A percentile compares a stretch with the other conserved stretches of the same genome.
Conservation (phyloP, 2,113 vertebrate genomes). For the Aphyosemion australe region DNA sequence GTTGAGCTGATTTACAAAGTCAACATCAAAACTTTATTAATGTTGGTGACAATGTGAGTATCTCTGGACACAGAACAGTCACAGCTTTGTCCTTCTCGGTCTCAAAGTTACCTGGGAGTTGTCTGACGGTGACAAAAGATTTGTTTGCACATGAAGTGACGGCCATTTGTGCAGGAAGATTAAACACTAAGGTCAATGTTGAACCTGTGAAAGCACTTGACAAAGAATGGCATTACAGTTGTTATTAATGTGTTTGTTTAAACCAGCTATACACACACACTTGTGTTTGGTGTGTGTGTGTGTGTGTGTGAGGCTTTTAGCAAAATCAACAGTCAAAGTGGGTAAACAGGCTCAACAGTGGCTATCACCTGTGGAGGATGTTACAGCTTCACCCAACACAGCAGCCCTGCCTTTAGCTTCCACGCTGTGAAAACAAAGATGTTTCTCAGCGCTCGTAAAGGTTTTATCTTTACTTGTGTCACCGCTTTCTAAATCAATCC, state of each 20-base stretch:
- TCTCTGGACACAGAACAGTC: slow-evolving; percentile 11
- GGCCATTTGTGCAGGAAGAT: slow-evolving; percentile 66
- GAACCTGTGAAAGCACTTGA: slow-evolving; percentile 66
- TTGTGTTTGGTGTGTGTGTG: slow-evolving; percentile 14
- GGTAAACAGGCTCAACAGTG: slow-evolving; percentile 72
- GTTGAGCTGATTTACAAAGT: too few species aligned
- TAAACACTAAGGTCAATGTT: slow-evolving; percentile 69
- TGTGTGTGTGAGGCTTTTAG: slow-evolving; percentile 74
- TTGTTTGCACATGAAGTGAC: slow-evolving; percentile 63
- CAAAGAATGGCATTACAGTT: slow-evolving; percentile 66
- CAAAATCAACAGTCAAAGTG: slow-evolving; percentile 70
- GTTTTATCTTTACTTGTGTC: slow-evolving; percentile 1
- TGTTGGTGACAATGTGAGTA: slow-evolving; percentile 2
- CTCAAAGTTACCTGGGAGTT: slow-evolving; percentile 44
- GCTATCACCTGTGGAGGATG: slow-evolving; percentile 59
- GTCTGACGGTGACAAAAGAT: slow-evolving; percentile 58
- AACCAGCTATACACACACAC: slow-evolving; percentile 67
- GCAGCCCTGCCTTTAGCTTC: slow-evolving; percentile 33
- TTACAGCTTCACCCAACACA: slow-evolving; percentile 42
- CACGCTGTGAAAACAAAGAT: slow-evolving; percentile 23
- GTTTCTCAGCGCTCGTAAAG: slow-evolving; percentile 24
- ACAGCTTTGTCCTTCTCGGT: slow-evolving; percentile 24
- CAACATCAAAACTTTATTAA: too few species aligned
- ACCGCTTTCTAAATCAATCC: background rate
- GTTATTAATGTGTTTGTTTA: slow-evolving; percentile 78